phyloP scores from a whole-genome alignment of 2,888 invertebrate species.

The Trisateles emortualis region DNA sequence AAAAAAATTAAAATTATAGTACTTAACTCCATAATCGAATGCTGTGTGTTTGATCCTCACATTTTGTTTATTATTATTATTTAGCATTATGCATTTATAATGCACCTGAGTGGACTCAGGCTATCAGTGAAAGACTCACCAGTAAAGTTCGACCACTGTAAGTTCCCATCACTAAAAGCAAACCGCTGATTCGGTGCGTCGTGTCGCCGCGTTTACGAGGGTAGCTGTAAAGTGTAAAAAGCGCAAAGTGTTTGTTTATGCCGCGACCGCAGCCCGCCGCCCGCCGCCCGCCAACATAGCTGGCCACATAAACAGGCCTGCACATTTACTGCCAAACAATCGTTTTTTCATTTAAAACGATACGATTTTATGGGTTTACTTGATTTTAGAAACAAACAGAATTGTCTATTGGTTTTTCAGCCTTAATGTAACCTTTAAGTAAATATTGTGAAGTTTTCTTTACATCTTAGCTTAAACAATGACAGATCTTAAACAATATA shows the following conservation, averaged over 20 bases:
- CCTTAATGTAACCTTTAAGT: slow-evolving; percentile 14
- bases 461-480: not conserved
- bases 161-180: slow-evolving; percentile 55
- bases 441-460: not conserved
- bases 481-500: too few species aligned
- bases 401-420: slow-evolving; percentile 12
- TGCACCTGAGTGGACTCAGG: too few species aligned
- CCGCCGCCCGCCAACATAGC: slow-evolving; percentile 37
- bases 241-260: slow-evolving; percentile 84
- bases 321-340: slow-evolving; percentile 67
- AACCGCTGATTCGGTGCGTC: slow-evolving; percentile 80
- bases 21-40: too few species aligned
- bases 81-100: too few species aligned
- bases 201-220: slow-evolving; percentile 81
- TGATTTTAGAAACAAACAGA: slow-evolving; percentile 45
- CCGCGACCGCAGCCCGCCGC: slow-evolving; percentile 52
- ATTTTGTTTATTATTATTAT: too few species aligned
- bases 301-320: slow-evolving; percentile 67
- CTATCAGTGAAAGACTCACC: not conserved
- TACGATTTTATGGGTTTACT: slow-evolving; percentile 49
- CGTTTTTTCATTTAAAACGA: slow-evolving; percentile 53
- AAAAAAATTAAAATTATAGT: too few species aligned
- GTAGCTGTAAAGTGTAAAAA: slow-evolving; percentile 83
- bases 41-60: too few species aligned
- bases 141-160: slow-evolving; percentile 2